These are phyloP conservation scores for Asteroscopus sphinx DNA, from an alignment of 2,888 invertebrate species.

Conservation along the genomic window DNA sequence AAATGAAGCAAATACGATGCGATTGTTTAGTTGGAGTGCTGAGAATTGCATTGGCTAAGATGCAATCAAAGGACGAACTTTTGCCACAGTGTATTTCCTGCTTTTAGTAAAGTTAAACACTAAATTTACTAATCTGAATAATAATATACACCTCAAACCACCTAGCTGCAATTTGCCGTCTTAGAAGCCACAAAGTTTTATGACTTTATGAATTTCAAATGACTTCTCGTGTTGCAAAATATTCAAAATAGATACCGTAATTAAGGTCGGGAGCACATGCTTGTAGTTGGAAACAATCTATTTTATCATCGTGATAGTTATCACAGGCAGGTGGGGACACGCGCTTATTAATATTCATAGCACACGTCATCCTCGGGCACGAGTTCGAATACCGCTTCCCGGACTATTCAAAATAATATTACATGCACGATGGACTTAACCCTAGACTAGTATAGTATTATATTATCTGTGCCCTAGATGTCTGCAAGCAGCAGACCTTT, in stretches of 20 bases:
- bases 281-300: slow-evolving; percentile 68
- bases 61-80: slow-evolving; percentile 2
- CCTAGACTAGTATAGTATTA: no score
- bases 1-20: slow-evolving; percentile 52
- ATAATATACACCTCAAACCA: slow-evolving; percentile 4
- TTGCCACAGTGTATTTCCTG: slow-evolving; percentile 3
- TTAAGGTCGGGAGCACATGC: slow-evolving; percentile 62
- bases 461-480: no score
- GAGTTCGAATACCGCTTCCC: slow-evolving; percentile 66
- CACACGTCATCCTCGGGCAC: slow-evolving; percentile 70
- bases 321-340: slow-evolving; percentile 73
- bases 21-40: slow-evolving; percentile 15
- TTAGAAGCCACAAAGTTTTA: slow-evolving; percentile 44
- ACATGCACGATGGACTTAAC: slow-evolving; percentile 28
- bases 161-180: slow-evolving; percentile 23
- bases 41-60: slow-evolving; percentile 11
- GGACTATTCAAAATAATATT: slow-evolving; percentile 66
- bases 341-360: slow-evolving; percentile 86
- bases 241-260: slow-evolving; percentile 67
- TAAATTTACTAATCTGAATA: background rate
- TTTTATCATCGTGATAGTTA: slow-evolving; percentile 74
- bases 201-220: slow-evolving; percentile 60
- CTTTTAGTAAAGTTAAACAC: background rate
- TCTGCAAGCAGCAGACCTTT: slow-evolving; percentile 21
- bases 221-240: slow-evolving; percentile 54